Percentiles rank a stretch among this genome's conserved stretches.
Conservation (phyloP, 2,888 invertebrate genomes). For the Parelbella ahira region DNA sequence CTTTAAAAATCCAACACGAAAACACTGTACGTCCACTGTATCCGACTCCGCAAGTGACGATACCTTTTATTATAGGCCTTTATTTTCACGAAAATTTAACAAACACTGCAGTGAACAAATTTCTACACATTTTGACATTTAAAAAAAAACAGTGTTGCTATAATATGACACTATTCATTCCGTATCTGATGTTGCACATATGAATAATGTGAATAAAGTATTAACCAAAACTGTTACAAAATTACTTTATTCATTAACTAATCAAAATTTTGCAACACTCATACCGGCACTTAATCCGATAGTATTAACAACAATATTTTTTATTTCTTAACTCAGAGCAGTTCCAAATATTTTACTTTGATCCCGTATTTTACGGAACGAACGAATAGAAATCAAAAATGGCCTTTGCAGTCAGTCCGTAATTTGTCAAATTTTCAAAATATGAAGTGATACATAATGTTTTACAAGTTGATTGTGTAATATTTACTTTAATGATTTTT, state of each 20-base stretch:
- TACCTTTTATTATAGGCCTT: slow-evolving; percentile 36
- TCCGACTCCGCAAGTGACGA: slow-evolving; percentile 25
- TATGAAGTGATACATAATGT: slow-evolving; percentile 64
- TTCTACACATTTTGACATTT: slow-evolving; percentile 56
- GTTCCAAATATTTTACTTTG: no score
- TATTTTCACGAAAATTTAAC: slow-evolving; percentile 50
- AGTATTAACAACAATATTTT: no score
- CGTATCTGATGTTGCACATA: neutral
- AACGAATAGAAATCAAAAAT: slow-evolving; percentile 22
- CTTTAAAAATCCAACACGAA: slow-evolving; percentile 29
- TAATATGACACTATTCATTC: neutral
- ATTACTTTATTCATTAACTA: no score
- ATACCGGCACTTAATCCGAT: no score
- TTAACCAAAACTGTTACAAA: no score
- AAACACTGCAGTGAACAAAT: slow-evolving; percentile 38
- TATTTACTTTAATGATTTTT: slow-evolving; percentile 42
- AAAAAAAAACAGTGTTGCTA: slow-evolving; percentile 29
- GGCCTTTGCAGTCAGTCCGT: slow-evolving; percentile 30
- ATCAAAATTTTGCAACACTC: no score
- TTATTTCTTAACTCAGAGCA: no score
- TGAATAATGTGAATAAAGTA: neutral
- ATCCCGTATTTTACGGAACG: neutral
- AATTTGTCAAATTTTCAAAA: slow-evolving; percentile 58
- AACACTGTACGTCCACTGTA: slow-evolving; percentile 25
- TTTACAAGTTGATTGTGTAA: slow-evolving; percentile 72